A percentile compares a stretch with the other conserved stretches of the same genome.
Conservation (phyloP, 2,888 invertebrate species). For the Hyppa rectilinea region DNA sequence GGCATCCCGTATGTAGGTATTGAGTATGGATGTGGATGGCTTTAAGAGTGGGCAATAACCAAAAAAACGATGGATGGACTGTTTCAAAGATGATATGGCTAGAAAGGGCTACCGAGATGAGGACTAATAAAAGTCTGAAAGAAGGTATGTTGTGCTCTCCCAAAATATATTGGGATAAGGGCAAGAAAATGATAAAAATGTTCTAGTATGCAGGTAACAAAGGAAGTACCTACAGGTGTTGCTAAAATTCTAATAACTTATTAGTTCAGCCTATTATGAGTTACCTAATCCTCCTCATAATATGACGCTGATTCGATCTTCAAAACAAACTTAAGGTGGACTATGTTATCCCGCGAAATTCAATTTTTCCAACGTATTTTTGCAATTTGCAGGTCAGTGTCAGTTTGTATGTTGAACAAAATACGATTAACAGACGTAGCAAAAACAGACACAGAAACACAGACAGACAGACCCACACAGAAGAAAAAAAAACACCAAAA, state of each 20-base stretch:
- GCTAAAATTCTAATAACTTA: too few relatives aligned
- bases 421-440: too few relatives aligned
- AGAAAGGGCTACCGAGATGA: neutral
- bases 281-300: neutral
- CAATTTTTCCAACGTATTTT: too few relatives aligned
- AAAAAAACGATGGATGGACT: neutral
- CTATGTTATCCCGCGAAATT: too few relatives aligned
- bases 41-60: neutral
- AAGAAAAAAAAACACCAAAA: too few relatives aligned
- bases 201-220: too few relatives aligned
- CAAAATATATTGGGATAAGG: neutral
- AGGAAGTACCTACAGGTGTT: too few relatives aligned
- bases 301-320: neutral
- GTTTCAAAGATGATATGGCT: too few relatives aligned
- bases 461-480: too few relatives aligned
- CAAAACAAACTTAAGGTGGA: neutral
- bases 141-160: neutral
- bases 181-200: neutral
- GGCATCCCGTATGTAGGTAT: neutral
- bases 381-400: too few relatives aligned
- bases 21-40: neutral
- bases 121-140: neutral
- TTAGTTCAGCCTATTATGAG: neutral
- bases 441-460: too few relatives aligned
- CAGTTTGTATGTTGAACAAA: too few relatives aligned